A percentile compares a stretch with the other conserved stretches of the same genome.
These are phyloP conservation scores for Podocnemis expansa DNA, from an alignment of 2,113 vertebrate species.

Conservation along the genomic window DNA sequence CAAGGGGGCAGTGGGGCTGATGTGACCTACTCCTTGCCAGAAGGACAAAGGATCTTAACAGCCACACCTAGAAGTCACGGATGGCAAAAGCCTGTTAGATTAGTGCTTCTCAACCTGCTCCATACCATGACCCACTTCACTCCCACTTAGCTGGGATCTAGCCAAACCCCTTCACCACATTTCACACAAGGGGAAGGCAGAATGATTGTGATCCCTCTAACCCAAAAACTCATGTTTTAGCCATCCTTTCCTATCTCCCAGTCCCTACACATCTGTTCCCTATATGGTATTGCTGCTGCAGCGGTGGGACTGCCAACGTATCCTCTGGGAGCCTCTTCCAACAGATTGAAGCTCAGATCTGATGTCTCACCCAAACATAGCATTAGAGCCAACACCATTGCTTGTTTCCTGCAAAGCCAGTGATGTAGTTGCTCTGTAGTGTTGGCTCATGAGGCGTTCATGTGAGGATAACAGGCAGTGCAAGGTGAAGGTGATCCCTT, in stretches of 20 bases:
- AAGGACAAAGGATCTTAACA: not conserved
- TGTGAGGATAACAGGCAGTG: not conserved
- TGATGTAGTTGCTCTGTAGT: not conserved
- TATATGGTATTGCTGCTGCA: not conserved
- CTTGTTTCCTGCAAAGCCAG: not conserved
- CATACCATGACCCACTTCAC: not conserved
- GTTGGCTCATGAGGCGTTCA: not conserved
- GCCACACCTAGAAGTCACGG: no score
- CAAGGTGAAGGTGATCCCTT: not conserved
- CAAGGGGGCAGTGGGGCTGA: not conserved
- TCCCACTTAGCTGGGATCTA: not conserved
- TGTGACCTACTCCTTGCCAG: not conserved
- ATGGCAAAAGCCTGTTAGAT: not conserved
- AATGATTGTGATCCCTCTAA: not conserved
- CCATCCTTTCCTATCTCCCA: not conserved
- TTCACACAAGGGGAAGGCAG: not conserved
- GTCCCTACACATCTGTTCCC: not conserved
- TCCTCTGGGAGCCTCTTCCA: not conserved
- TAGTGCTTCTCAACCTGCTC: not conserved
- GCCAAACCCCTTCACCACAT: not conserved
- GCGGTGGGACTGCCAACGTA: not conserved
- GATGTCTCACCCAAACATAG: not conserved
- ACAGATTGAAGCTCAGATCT: not conserved
- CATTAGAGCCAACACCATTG: not conserved
- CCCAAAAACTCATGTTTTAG: not conserved